Percentiles rank a stretch among this genome's conserved stretches.
These are phyloP conservation scores for Crenuchus spilurus DNA, from an alignment of 2,797 vertebrate genomes.

Conservation along the genomic window DNA sequence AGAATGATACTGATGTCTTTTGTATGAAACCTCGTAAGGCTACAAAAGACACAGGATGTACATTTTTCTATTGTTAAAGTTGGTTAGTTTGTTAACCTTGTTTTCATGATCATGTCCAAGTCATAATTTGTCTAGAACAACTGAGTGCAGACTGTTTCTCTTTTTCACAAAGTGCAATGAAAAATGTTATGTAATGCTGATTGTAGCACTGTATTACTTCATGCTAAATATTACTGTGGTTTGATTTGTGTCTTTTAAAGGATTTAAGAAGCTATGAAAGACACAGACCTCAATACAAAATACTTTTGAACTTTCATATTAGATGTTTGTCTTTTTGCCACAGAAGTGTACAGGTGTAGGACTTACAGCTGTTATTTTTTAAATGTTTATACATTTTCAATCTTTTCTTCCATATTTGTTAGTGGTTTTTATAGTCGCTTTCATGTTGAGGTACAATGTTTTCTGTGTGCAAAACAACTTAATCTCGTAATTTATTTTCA, in stretches of 20 bases:
- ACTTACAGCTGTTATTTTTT: not conserved
- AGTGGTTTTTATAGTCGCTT: not conserved
- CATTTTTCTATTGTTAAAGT: not conserved
- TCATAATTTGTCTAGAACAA: not conserved
- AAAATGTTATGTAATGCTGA: not conserved
- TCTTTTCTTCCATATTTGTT: not conserved
- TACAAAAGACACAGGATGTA: not conserved
- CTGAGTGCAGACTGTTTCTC: not conserved
- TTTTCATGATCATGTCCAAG: not conserved
- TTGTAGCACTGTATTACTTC: slow-evolving; percentile 1
- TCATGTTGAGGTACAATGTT: not conserved
- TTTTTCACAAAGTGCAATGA: not conserved
- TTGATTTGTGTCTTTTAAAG: not conserved
- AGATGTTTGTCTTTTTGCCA: not conserved
- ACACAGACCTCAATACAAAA: slow-evolving; percentile 5
- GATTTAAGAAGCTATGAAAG: not conserved
- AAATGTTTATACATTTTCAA: not conserved
- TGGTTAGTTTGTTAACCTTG: not conserved
- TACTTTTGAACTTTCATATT: not conserved
- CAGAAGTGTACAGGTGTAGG: too few relatives aligned
- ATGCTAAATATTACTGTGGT: not conserved
- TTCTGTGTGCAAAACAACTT: not conserved
- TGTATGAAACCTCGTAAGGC: not conserved
- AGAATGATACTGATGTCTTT: not conserved
- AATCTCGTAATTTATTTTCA: not conserved